Evolutionary conservation across 2,888 invertebrate species (phyloP).

Genomic region (Junonia oenone): DNA sequence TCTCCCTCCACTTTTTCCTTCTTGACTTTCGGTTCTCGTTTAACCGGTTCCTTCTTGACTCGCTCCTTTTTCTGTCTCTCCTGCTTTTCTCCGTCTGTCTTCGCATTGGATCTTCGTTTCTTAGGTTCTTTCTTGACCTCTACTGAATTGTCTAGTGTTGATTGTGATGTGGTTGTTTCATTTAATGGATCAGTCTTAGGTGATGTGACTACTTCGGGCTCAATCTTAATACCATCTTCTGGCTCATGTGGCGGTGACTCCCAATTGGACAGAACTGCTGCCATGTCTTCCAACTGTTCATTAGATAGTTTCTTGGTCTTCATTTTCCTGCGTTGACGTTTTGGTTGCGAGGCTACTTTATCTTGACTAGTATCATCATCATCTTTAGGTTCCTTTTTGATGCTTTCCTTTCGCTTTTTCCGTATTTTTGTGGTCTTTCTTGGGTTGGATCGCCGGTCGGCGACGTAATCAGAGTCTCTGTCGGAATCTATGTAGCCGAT

Average conservation of each 20-base stretch:
- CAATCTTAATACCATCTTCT: slow-evolving; percentile 32
- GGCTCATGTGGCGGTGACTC: slow-evolving; percentile 56
- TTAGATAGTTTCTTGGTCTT: slow-evolving; percentile 42
- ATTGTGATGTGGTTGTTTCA: slow-evolving; percentile 9
- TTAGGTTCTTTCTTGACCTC: slow-evolving; percentile 48
- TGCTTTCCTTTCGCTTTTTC: slow-evolving; percentile 46
- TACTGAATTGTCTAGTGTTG: slow-evolving; percentile 11
- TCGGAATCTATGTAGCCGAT: slow-evolving; percentile 73
- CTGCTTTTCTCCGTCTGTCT: slow-evolving; percentile 38
- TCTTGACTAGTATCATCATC: slow-evolving; percentile 27
- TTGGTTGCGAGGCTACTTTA: slow-evolving; percentile 22
- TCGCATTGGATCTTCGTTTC: slow-evolving; percentile 48
- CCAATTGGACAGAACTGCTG: slow-evolving; percentile 56
- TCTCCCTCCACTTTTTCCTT: slow-evolving; percentile 35
- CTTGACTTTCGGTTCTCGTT: slow-evolving; percentile 35
- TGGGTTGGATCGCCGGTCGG: too few species aligned
- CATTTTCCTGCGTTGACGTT: slow-evolving; percentile 28
- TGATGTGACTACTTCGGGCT: slow-evolving; percentile 35
- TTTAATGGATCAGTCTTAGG: slow-evolving; percentile 21
- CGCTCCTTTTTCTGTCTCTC: slow-evolving; percentile 40
- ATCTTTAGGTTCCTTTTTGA: slow-evolving; percentile 42
- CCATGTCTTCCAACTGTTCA: slow-evolving; percentile 56
- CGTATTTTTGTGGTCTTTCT: slow-evolving; percentile 44
- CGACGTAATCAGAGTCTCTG: slow-evolving; percentile 67
- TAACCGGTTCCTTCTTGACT: slow-evolving; percentile 34